Evolutionary conservation across 2,113 vertebrate genomes (phyloP).

Genomic region (Australoheros scitulus): DNA sequence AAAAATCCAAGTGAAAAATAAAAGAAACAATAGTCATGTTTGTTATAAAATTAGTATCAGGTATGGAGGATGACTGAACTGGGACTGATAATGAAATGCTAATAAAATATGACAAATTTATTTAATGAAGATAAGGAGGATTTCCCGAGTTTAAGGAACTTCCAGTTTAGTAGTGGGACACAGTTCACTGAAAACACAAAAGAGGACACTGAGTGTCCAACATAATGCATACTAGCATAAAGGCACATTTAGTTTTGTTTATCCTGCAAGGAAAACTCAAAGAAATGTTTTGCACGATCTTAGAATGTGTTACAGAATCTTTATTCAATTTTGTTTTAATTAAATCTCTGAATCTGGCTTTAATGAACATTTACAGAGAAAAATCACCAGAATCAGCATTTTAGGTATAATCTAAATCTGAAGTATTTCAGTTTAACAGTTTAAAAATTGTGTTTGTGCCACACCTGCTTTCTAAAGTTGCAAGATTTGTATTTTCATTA

Average conservation of each 20-base stretch:
- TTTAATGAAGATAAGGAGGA: neutral
- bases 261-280: neutral
- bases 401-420: neutral
- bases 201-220: slow-evolving; percentile 38
- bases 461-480: neutral
- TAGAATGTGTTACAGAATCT: neutral
- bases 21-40: neutral
- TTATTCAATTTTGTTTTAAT: neutral
- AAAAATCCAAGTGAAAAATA: neutral
- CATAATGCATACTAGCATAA: neutral
- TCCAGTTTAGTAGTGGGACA: too few relatives aligned
- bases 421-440: neutral
- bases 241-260: neutral
- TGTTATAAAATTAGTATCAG: too few relatives aligned
- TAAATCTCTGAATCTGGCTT: neutral
- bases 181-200: neutral
- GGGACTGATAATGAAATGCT: neutral
- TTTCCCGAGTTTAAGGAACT: neutral
- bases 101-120: neutral
- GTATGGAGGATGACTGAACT: neutral
- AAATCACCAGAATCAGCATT: neutral
- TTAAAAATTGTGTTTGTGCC: neutral
- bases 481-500: neutral
- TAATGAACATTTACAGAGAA: neutral
- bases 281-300: neutral